Conservation (phyloP, 2,797 vertebrate species). For the Siniperca undulata region DNA sequence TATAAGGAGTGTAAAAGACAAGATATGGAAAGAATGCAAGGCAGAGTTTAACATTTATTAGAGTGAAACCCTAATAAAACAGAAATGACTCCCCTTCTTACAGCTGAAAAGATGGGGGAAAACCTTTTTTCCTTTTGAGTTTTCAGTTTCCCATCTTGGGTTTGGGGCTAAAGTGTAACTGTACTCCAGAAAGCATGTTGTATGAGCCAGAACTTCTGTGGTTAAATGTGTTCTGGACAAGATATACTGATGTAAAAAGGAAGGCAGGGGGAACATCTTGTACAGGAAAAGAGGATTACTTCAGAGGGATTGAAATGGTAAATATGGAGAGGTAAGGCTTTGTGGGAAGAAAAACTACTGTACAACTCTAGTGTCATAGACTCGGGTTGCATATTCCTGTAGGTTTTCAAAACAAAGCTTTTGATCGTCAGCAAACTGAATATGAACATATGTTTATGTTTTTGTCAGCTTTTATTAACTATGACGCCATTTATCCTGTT, state of each 20-base stretch:
- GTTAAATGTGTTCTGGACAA: conserved; percentile 26
- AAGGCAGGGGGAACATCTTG: conserved; percentile 15
- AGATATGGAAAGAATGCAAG: conserved; percentile 2
- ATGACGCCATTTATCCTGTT: background rate
- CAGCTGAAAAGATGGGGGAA: background rate
- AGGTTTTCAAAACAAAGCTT: conserved; percentile 5
- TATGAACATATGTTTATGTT: background rate
- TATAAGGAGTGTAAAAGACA: background rate
- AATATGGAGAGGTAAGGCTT: conserved; percentile 27
- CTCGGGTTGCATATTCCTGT: background rate
- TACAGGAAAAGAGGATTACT: conserved; percentile 29
- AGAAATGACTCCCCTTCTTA: background rate
- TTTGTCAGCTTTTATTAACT: conserved; percentile 11
- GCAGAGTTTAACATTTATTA: background rate
- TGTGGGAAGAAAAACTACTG: background rate
- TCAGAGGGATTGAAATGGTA: conserved; percentile 14
- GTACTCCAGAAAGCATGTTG: background rate
- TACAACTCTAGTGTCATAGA: background rate
- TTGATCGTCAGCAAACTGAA: background rate
- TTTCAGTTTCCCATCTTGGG: background rate
- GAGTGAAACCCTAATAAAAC: background rate
- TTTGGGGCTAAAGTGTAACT: conserved; percentile 8
- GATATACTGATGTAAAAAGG: conserved; percentile 7
- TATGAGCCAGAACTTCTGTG: conserved; percentile 4
- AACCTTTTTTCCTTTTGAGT: background rate